phyloP scores from a whole-genome alignment of 2,888 invertebrate species.

The Polietes domitor region DNA sequence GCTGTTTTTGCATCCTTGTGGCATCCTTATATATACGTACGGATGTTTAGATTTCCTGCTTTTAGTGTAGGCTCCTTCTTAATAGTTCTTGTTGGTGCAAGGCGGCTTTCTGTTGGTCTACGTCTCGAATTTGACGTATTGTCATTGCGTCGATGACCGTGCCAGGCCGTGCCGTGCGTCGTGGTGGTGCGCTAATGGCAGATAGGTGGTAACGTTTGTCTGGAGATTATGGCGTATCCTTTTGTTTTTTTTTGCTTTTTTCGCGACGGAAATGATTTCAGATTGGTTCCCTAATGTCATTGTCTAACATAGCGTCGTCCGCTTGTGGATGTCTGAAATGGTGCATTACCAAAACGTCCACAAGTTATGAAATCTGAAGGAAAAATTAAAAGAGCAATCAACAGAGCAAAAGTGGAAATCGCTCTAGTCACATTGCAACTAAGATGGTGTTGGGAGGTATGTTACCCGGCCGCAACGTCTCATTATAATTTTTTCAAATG shows the following conservation, averaged over 20 bases:
- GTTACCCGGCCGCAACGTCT: no score
- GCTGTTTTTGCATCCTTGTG: background rate
- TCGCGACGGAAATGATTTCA: constrained; percentile 31
- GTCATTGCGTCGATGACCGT: constrained; percentile 10
- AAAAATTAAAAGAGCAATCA: background rate
- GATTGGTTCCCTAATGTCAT: constrained; percentile 14
- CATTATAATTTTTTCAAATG: no score
- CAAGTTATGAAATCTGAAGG: background rate
- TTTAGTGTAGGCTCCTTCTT: constrained; percentile 35
- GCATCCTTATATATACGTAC: background rate
- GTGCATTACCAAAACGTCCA: background rate
- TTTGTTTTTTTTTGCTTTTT: constrained; percentile 22
- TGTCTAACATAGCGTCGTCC: no score
- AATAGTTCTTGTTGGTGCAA: background rate
- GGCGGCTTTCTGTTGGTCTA: background rate
- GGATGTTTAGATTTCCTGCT: constrained; percentile 17
- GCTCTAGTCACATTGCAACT: no score
- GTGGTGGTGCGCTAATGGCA: background rate
- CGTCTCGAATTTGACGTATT: constrained; percentile 34
- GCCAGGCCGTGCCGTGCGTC: no score
- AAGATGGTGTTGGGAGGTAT: no score
- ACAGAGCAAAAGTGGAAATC: no score
- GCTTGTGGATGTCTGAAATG: background rate
- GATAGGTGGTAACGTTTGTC: constrained; percentile 23
- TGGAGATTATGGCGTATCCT: constrained; percentile 24